Conservation (phyloP, 2,888 invertebrate species). For the Unio delphinus region DNA sequence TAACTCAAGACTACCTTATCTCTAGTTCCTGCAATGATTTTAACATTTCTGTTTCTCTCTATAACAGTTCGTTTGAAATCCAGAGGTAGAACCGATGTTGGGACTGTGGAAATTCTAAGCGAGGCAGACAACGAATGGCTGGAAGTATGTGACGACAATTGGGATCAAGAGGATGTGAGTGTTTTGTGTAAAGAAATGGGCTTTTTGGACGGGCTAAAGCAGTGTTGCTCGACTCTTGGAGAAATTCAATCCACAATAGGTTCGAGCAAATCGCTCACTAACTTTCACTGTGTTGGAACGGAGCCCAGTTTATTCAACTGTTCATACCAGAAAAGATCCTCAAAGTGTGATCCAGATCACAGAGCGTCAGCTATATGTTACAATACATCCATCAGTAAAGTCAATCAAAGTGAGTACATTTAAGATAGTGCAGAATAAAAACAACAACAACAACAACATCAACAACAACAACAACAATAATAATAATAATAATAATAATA, state of each 20-base stretch:
- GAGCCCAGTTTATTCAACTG: conserved; percentile 37
- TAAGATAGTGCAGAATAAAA: conserved; percentile 1
- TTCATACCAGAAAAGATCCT: conserved; percentile 8
- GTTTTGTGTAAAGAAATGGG: conserved; percentile 54
- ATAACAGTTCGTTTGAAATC: conserved; percentile 45
- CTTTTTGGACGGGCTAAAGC: conserved; percentile 43
- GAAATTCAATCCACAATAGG: conserved; percentile 17
- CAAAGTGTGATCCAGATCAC: conserved; percentile 32
- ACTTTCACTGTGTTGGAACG: conserved; percentile 33
- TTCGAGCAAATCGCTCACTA: conserved; percentile 25
- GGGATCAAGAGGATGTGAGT: conserved; percentile 50
- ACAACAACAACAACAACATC: no score
- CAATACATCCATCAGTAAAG: conserved; percentile 1
- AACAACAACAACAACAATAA: no score
- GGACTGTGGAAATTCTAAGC: conserved; percentile 46
- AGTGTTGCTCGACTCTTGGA: conserved; percentile 46
- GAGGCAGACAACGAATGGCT: conserved; percentile 35
- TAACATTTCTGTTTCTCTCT: neutral
- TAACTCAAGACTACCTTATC: no score
- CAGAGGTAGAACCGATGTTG: conserved; percentile 44
- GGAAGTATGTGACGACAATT: conserved; percentile 51
- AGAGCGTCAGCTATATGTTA: conserved; percentile 48
- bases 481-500: no score
- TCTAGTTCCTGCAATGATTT: no score
- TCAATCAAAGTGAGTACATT: conserved; percentile 4